A percentile compares a stretch with the other conserved stretches of the same genome.
Evolutionary conservation across 2,888 invertebrate species (phyloP).

Genomic region (Trilocha varians): DNA sequence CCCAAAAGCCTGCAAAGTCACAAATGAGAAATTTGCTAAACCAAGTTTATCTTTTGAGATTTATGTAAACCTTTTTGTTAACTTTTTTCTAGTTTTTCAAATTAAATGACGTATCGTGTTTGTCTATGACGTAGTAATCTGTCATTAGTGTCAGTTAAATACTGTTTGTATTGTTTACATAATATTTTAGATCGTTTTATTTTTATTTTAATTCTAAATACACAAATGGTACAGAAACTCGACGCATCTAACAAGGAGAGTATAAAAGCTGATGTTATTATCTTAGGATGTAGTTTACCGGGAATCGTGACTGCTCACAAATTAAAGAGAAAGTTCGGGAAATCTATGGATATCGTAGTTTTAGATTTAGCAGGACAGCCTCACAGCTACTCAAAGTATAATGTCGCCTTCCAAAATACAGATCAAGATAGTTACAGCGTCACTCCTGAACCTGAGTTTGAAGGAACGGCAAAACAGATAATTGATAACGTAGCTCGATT

Average conservation of each 20-base stretch:
- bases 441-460: background rate
- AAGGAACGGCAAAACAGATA: conserved; percentile 19
- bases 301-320: conserved; percentile 62
- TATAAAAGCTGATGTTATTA: conserved; percentile 54
- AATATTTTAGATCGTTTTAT: background rate
- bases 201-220: conserved; percentile 3
- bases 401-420: conserved; percentile 38
- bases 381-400: conserved; percentile 26
- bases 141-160: too few relatives aligned
- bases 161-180: background rate
- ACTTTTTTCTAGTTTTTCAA: too few relatives aligned
- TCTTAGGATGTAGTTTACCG: conserved; percentile 57
- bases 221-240: conserved; percentile 19
- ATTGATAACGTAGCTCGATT: conserved; percentile 36
- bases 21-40: too few relatives aligned
- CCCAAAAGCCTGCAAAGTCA: too few relatives aligned
- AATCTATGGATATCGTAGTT: conserved; percentile 54
- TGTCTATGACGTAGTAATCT: too few relatives aligned
- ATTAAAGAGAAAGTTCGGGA: conserved; percentile 51
- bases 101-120: too few relatives aligned
- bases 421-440: conserved; percentile 13
- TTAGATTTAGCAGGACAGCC: conserved; percentile 33
- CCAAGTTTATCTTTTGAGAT: too few relatives aligned
- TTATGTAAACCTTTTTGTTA: too few relatives aligned
- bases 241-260: conserved; percentile 18